Evolutionary conservation across 2,113 vertebrate genomes (phyloP).

Genomic region (Chamaetylas fuelleborni): DNA sequence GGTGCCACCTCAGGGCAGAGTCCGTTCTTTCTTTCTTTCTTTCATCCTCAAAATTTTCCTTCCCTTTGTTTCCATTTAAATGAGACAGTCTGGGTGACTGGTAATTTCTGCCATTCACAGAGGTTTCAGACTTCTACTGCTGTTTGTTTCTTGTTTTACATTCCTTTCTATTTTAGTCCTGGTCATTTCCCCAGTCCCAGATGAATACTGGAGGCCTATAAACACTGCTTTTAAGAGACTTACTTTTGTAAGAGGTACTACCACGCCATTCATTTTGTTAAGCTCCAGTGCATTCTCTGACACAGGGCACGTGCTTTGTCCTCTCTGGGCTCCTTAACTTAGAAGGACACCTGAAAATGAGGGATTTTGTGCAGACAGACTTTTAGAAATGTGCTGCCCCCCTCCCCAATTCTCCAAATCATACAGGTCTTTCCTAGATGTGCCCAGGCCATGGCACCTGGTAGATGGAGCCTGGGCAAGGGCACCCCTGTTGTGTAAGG

Average conservation of each 20-base stretch:
- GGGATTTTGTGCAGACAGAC: neutral
- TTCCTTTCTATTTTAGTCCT: neutral
- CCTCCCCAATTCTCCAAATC: neutral
- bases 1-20: neutral
- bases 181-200: neutral
- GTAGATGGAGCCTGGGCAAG: neutral
- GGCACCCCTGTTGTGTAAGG: neutral
- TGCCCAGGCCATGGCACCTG: neutral
- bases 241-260: neutral
- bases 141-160: neutral
- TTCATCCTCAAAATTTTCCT: neutral
- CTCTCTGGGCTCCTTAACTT: neutral
- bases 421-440: rapidly evolving
- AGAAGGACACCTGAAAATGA: neutral
- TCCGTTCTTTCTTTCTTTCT: neutral
- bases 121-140: neutral
- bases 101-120: neutral
- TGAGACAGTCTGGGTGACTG: neutral
- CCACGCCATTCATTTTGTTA: neutral
- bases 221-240: neutral
- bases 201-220: neutral
- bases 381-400: neutral
- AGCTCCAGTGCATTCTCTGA: neutral
- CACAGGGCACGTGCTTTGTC: neutral
- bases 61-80: constrained; percentile 9